A percentile compares a stretch with the other conserved stretches of the same genome.
Evolutionary conservation across 2,113 vertebrate genomes (phyloP).

Genomic region (Polypterus bichir): DNA sequence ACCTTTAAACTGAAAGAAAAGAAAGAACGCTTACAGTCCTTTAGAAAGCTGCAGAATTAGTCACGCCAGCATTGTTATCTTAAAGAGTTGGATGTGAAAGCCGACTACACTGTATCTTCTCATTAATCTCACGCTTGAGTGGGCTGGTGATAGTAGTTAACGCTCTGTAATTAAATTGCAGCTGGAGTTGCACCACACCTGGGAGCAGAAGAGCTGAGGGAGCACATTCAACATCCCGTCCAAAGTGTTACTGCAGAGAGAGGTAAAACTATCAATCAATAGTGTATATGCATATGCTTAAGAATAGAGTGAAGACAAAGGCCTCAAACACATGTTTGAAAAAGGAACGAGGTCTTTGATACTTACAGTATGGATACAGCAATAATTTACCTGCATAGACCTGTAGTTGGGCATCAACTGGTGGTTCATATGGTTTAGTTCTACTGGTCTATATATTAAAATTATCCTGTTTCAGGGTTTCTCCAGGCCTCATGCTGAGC

Average conservation of each 20-base stretch:
- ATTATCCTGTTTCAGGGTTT: no score
- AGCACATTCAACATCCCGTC: slow-evolving; percentile 45
- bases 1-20: neutral
- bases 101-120: slow-evolving; percentile 36
- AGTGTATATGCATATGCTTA: no score
- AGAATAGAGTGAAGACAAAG: no score
- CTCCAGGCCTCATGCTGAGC: no score
- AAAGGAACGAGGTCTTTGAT: no score
- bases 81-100: slow-evolving; percentile 22
- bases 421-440: no score
- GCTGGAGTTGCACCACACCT: slow-evolving; percentile 39
- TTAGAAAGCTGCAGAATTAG: slow-evolving; percentile 17
- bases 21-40: neutral
- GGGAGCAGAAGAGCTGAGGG: slow-evolving; percentile 51
- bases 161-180: slow-evolving; percentile 40
- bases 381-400: no score
- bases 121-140: slow-evolving; percentile 32
- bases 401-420: no score
- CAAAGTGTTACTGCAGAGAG: slow-evolving; percentile 24
- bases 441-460: no score
- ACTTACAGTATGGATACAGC: no score
- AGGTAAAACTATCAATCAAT: no score
- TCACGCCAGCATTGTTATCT: slow-evolving; percentile 22
- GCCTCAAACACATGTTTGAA: no score
- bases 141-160: slow-evolving; percentile 37